phyloP scores from a whole-genome alignment of 2,888 invertebrate genomes.

The Lottia gigantea region DNA sequence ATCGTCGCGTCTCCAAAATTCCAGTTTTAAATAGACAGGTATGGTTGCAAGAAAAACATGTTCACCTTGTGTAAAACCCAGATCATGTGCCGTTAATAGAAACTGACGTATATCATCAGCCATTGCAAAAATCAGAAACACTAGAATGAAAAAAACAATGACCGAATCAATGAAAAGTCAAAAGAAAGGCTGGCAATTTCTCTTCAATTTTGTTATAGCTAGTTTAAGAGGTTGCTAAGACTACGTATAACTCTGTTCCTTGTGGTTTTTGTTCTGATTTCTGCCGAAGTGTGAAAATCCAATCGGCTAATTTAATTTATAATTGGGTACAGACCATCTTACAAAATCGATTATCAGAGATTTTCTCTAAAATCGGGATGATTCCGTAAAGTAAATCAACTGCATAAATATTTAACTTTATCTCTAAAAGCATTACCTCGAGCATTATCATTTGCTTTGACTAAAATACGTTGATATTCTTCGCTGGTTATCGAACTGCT shows the following conservation, averaged over 20 bases:
- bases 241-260: no score
- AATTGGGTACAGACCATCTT: no score
- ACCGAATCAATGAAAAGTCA: not conserved
- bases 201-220: not conserved
- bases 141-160: constrained; percentile 32
- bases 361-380: not conserved
- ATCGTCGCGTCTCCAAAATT: constrained; percentile 16
- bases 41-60: constrained; percentile 51
- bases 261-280: no score
- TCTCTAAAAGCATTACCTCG: constrained; percentile 30
- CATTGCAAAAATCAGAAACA: constrained; percentile 47
- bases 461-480: constrained; percentile 18
- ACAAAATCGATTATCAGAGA: no score
- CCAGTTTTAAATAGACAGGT: constrained; percentile 16
- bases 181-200: not conserved
- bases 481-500: constrained; percentile 22
- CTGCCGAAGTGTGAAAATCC: no score
- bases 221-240: no score
- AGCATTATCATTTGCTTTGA: constrained; percentile 28
- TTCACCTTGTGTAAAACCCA: constrained; percentile 43
- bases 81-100: constrained; percentile 40
- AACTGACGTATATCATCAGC: constrained; percentile 46
- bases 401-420: no score
- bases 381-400: no score
- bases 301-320: no score